Conservation (phyloP, 2,113 vertebrate genomes). For the Mormoops blainvillei region DNA sequence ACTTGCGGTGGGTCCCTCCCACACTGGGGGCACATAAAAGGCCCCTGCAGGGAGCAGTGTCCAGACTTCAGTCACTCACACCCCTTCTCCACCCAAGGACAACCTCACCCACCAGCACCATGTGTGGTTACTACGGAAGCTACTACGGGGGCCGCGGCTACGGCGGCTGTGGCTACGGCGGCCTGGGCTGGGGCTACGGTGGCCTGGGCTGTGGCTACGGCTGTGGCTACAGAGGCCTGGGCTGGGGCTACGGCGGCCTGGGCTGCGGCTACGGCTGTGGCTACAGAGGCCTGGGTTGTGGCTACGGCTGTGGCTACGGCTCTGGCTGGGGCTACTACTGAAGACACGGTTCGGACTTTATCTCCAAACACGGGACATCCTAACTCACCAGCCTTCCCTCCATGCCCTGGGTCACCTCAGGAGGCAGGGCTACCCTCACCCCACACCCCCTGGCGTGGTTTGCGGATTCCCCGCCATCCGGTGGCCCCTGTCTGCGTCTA, state of each 20-base stretch:
- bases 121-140: constrained; percentile 42
- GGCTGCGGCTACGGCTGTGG: not conserved
- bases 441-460: too few relatives aligned
- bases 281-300: not conserved
- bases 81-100: not conserved
- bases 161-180: not conserved
- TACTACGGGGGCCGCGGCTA: constrained; percentile 27
- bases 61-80: not conserved
- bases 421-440: too few relatives aligned
- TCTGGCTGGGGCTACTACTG: rapidly evolving
- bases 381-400: too few relatives aligned
- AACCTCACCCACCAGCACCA: not conserved
- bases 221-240: not conserved
- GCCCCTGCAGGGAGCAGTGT: rapidly evolving
- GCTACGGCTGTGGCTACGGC: not conserved
- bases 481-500: too few relatives aligned
- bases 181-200: not conserved
- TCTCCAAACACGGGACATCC: too few relatives aligned
- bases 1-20: not conserved
- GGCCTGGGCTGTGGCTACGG: too few relatives aligned
- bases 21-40: not conserved
- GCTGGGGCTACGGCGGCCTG: not conserved
- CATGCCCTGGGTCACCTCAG: too few relatives aligned
- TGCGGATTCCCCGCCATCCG: too few relatives aligned
- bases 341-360: too few relatives aligned